Evolutionary conservation across 2,113 vertebrate species (phyloP).

Genomic region (Ascaphus truei): DNA sequence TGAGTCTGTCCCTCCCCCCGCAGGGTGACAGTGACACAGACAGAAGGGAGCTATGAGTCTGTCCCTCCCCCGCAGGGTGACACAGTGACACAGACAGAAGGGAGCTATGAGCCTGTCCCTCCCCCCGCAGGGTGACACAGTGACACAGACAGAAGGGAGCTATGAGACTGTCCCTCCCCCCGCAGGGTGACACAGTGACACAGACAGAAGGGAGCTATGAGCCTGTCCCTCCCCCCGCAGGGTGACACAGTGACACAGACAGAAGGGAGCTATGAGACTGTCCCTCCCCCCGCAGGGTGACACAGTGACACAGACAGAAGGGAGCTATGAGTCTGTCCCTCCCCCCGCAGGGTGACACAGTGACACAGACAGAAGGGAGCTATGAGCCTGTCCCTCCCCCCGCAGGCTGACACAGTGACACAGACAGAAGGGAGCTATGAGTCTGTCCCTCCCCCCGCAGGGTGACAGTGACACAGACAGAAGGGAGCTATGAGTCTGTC

Average conservation of each 20-base stretch:
- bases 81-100: neutral
- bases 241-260: neutral
- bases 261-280: fast-evolving
- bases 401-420: neutral
- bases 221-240: neutral
- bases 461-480: no score
- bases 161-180: neutral
- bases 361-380: neutral
- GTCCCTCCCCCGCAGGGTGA: neutral
- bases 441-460: no score
- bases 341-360: neutral
- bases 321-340: neutral
- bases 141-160: neutral
- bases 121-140: no score
- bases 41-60: neutral
- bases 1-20: no score
- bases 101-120: no score
- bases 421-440: fast-evolving
- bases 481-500: neutral
- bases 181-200: neutral
- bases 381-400: neutral
- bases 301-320: no score
- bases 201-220: fast-evolving
- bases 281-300: no score
- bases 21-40: no score